A percentile compares a stretch with the other conserved stretches of the same genome.
Conservation (phyloP, 2,113 vertebrate genomes). For the Corythaixoides concolor region DNA sequence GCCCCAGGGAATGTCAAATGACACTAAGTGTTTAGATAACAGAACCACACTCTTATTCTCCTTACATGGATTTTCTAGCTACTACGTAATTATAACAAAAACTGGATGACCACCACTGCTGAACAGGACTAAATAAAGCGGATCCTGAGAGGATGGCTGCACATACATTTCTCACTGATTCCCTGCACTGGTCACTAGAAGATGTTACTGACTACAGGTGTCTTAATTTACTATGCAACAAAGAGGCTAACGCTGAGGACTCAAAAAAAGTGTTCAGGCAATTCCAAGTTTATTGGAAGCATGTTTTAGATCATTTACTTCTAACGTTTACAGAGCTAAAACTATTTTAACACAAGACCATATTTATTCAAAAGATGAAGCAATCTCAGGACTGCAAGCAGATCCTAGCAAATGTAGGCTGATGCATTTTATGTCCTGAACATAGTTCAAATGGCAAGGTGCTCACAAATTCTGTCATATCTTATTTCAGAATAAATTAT, state of each 20-base stretch:
- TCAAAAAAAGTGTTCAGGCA: not conserved
- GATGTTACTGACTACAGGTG: not conserved
- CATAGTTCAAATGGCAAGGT: not conserved
- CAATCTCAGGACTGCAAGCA: not conserved
- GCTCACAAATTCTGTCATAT: not conserved
- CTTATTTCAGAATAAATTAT: not conserved
- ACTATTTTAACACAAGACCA: not conserved
- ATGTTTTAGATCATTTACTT: not conserved
- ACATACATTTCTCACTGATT: not conserved
- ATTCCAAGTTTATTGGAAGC: not conserved
- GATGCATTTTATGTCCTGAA: not conserved
- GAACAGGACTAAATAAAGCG: not conserved
- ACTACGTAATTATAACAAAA: not conserved
- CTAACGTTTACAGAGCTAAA: not conserved
- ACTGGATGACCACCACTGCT: not conserved
- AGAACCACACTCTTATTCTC: not conserved
- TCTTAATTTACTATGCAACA: not conserved
- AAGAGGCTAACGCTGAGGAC: not conserved
- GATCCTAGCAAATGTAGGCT: not conserved
- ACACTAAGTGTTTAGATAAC: not conserved
- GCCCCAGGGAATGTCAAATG: not conserved
- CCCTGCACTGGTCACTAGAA: not conserved
- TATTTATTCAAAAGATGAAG: not conserved
- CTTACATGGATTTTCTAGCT: not conserved
- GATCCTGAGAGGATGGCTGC: not conserved